phyloP scores from a whole-genome alignment of 2,888 invertebrate genomes.

The Parasteatoda lunata region DNA sequence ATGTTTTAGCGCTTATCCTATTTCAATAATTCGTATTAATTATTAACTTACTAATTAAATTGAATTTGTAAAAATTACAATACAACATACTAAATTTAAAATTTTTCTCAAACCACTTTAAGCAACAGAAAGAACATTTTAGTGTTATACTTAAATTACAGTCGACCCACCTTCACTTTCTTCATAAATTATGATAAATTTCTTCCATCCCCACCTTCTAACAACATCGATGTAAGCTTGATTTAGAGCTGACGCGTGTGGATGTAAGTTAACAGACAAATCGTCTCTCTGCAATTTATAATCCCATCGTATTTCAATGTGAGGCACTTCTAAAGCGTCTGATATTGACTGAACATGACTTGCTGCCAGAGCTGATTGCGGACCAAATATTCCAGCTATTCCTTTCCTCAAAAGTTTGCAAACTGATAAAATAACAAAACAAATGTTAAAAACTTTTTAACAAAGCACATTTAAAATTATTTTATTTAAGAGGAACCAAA shows the following conservation, averaged over 20 bases:
- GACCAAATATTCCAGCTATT: conserved; percentile 89
- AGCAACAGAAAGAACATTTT: too few species aligned
- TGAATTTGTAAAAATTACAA: too few species aligned
- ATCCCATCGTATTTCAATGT: conserved; percentile 87
- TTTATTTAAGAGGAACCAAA: too few species aligned
- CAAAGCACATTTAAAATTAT: background rate
- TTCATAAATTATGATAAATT: conserved; percentile 91
- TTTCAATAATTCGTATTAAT: too few species aligned
- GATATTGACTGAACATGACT: conserved; percentile 89
- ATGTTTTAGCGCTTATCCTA: too few species aligned
- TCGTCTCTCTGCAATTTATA: conserved; percentile 83
- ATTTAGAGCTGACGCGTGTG: conserved; percentile 77
- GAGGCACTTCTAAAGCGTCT: conserved; percentile 88
- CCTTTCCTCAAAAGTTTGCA: conserved; percentile 87
- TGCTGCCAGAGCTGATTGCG: conserved; percentile 81
- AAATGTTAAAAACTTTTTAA: background rate
- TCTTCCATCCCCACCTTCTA: conserved; percentile 85
- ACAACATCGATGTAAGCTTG: conserved; percentile 83
- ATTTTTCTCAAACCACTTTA: too few species aligned
- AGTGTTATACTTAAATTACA: too few species aligned
- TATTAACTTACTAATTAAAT: too few species aligned
- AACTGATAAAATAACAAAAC: conserved; percentile 78
- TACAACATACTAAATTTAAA: too few species aligned
- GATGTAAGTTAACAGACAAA: conserved; percentile 89
- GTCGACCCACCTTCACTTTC: conserved; percentile 81